Base-by-base conservation (phyloP, 2,797 vertebrate genomes). In the Coreius guichenoti region DNA sequence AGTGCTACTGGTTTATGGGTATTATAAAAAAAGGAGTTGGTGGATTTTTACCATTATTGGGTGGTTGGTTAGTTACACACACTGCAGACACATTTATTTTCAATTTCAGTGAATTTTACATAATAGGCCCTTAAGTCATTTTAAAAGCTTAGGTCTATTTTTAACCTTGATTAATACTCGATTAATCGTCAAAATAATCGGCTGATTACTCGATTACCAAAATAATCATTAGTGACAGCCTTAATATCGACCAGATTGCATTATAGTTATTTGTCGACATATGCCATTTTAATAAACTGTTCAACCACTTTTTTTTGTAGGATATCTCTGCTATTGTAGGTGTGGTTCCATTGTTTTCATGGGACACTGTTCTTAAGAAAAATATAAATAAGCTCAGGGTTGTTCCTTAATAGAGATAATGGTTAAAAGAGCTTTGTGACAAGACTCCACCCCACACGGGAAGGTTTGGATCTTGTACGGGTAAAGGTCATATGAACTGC, bases 341-440 rank as follows among this genome's bases (percentile, higher is more conserved):
- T 26, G 47, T 70, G 79, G 79, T 39, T 80, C 11, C 26, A 33
- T 29, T 68, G 19, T 68, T 69, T 54, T 69, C n/a, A 51, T 51
- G 4, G 61, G 49, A 49, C 19, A 36, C 39, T 47, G 29, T 58
- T 33, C 61, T 47, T 47, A 67, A 79, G n/a, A 78, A 33, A 9
- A 39, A 69, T 80, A 29, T 80, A n/a, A 68, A 33, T 14, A 51
- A 68, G 63, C 13, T 69, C 31, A 54, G 47, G 16, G 21, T 69
- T 67, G 78, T 68, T 69, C 2, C 12, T 80, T 17, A 49, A 68
- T 67, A 33, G 19, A 67, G 11, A 67, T 80, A 16, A 47, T 80
- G 19, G 29, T 33, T 67, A 80, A 67, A 80, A 51, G 39, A 13
- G 43, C 61, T 68, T 1, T 49, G 39, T 65, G 12, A 33, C 29